Evolutionary conservation across 2,113 vertebrate species (phyloP), one percentile per base, ranked within the genome.

Genomic region (Protomyctophum bolini): DNA sequence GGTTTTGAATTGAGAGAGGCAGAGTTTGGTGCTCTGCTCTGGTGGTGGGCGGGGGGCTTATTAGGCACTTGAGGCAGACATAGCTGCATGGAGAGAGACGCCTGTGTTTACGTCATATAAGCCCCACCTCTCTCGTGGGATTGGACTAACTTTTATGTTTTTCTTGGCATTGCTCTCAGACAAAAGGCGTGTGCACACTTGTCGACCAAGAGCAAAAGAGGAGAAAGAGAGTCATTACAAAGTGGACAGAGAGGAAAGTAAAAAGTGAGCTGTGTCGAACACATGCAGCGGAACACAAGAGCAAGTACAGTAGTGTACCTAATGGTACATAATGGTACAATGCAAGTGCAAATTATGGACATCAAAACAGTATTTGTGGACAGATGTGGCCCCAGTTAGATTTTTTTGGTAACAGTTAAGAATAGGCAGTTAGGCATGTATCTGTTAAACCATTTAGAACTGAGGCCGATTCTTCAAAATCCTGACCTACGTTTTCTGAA

Each of bases 171-270:
- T 60, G 59, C 62, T 68, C 29, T 73, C 70, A 89, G 81, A 87
- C 90, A 83, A 86, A 33, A 85, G 82, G 82, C 86, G 79, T 85
- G 87, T 84, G 76, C 68, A 45, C 70, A 71, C 86, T 87, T 80
- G 82, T 83, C 51, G 60, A 74, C 52, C 33, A 11, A 55, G 52
- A 64, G 73, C 51, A 29, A 64, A 58, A 29, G 15, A 14, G 14
- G 45, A 46, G 58, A 56, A 41, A 11, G 21, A 52, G 29, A 54
- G 28, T 41, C 33, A 41, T 41, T 41, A 41, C 33, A 41, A 41
- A 41, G 33, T 41, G 33, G 33, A 41, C 33, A 41, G 33, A 41
- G 33, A 41, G 33, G 33, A 41, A 41, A 41, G 33, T 41, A 41
- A 41, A 21, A 21, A 21, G 21, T 21, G 21, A 21, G 21, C 21